Evolutionary conservation across 2,113 vertebrate species (phyloP).

Genomic region (Myrmophylax atrothorax): DNA sequence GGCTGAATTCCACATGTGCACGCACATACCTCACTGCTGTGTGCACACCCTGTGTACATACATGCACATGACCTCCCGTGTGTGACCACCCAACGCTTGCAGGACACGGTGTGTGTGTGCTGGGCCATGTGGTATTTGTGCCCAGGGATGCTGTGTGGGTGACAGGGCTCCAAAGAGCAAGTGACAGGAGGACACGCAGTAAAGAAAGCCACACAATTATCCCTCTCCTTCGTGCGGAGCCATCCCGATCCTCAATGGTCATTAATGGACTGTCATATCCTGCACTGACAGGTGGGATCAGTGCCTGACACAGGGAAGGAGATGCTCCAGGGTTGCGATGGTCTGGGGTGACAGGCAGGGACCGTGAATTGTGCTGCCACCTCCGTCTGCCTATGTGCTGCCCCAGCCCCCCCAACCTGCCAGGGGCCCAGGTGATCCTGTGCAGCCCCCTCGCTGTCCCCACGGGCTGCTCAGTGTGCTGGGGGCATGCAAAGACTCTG

Average conservation of each 20-base stretch:
- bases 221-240: not conserved
- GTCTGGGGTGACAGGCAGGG: not conserved
- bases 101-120: rapidly evolving
- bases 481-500: not conserved
- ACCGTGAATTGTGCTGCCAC: rapidly evolving
- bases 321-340: rapidly evolving
- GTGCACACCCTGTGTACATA: rapidly evolving
- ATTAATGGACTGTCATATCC: not conserved
- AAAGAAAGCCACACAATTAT: not conserved
- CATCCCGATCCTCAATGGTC: rapidly evolving
- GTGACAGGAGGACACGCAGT: not conserved
- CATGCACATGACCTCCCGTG: rapidly evolving
- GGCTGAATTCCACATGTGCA: rapidly evolving
- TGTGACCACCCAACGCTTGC: rapidly evolving
- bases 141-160: rapidly evolving
- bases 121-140: rapidly evolving
- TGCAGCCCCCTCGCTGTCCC: not conserved
- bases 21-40: rapidly evolving
- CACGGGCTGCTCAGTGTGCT: rapidly evolving
- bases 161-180: not conserved
- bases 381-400: not conserved
- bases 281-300: rapidly evolving
- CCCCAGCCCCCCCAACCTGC: too few species aligned
- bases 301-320: not conserved
- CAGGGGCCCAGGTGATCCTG: rapidly evolving